phyloP scores from a whole-genome alignment of 1,140 invertebrate genomes.

The Dreissena rostriformis region DNA sequence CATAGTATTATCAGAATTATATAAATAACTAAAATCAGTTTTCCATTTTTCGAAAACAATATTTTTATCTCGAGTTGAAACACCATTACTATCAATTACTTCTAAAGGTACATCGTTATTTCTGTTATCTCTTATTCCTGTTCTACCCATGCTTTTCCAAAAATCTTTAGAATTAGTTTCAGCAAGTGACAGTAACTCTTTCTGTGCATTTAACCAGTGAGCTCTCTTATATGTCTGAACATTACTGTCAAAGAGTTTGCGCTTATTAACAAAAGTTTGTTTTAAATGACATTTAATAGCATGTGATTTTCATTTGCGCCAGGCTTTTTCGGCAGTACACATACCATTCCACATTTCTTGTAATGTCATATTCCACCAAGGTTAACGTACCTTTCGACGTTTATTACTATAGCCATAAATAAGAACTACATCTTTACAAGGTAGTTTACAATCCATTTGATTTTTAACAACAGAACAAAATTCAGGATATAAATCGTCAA shows the following conservation, averaged over 20 bases:
- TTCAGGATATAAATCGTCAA: background rate
- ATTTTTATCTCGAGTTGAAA: background rate
- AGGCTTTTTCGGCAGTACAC: conserved; percentile 3
- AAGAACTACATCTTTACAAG: background rate
- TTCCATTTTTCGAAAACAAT: too few relatives aligned
- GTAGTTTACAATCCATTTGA: background rate
- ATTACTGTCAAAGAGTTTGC: background rate
- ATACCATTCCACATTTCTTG: conserved; percentile 13
- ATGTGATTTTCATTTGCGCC: too few relatives aligned
- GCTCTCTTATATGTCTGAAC: conserved; percentile 2
- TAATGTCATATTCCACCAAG: conserved; percentile 17
- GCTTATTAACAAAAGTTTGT: too few relatives aligned
- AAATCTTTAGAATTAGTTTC: background rate
- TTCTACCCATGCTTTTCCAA: conserved; percentile 6
- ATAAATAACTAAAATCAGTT: too few relatives aligned
- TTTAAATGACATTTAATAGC: too few relatives aligned
- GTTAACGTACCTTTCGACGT: background rate
- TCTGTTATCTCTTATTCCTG: background rate
- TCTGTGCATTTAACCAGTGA: too few relatives aligned
- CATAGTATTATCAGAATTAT: too few relatives aligned
- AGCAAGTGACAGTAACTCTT: too few relatives aligned
- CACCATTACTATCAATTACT: too few relatives aligned
- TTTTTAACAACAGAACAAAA: conserved; percentile 9
- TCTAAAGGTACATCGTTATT: too few relatives aligned
- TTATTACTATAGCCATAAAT: too few relatives aligned